A percentile compares a stretch with the other conserved stretches of the same genome.
Conservation (phyloP, 2,888 invertebrate species). For the Drosophila dives region DNA sequence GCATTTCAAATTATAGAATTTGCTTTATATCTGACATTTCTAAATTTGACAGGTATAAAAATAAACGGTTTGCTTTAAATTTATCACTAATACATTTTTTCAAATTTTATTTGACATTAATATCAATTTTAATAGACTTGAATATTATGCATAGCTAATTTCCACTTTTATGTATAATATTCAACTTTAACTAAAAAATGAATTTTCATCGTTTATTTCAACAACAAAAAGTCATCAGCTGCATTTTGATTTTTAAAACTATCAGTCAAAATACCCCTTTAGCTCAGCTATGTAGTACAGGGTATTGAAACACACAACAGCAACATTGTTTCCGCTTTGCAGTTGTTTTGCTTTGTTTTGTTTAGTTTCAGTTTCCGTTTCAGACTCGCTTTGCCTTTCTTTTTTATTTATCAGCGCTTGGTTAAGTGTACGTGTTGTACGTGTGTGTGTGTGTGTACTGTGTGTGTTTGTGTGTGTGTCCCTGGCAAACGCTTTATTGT, state of each 20-base stretch:
- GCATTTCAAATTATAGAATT: background rate
- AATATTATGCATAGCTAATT: too few species aligned
- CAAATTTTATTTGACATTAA: background rate
- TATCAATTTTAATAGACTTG: background rate
- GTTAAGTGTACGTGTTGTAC: constrained; percentile 30
- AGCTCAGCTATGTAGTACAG: background rate
- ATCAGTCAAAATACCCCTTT: background rate
- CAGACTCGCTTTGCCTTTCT: constrained; percentile 46
- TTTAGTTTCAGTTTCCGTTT: constrained; percentile 63
- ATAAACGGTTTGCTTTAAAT: background rate
- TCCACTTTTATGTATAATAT: too few species aligned
- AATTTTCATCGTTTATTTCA: too few species aligned
- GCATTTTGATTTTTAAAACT: too few species aligned
- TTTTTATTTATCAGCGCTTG: constrained; percentile 46
- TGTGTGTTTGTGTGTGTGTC: constrained; percentile 26
- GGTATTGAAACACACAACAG: constrained; percentile 40
- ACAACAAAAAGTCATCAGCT: too few species aligned
- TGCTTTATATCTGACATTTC: background rate
- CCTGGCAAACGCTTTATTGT: constrained; percentile 67
- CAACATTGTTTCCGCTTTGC: constrained; percentile 67
- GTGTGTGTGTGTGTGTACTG: constrained; percentile 21
- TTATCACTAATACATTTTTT: background rate
- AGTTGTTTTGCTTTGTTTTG: constrained; percentile 66
- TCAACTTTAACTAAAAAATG: too few species aligned
- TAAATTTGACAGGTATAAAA: background rate